Evolutionary conservation across 2,797 vertebrate species (phyloP), one percentile per base, ranked within the genome.

Genomic region (Esox lucius): DNA sequence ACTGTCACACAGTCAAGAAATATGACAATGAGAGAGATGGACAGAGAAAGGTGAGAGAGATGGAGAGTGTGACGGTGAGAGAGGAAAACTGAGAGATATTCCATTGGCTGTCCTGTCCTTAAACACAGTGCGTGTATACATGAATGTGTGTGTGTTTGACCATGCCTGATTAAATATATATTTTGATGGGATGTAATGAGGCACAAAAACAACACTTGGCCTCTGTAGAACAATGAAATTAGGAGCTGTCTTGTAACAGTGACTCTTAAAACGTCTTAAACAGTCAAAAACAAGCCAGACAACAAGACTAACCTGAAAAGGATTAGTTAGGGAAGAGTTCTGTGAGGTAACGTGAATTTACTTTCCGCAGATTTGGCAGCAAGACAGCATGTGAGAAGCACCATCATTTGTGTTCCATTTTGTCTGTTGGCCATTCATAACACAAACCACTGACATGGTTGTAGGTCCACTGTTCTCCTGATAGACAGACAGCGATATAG

Each of bases 1-100:
- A 87, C 77, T 73, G 76, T 80, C 88, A 79, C 84, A 88, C 88
- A 91, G 87, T 90, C 87, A 87, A 86, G 82, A 80, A 87, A 88
- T 87, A 90, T 83, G 87, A 91, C 87, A 83, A 87, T 76, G 80
- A 89, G 84, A 82, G 84, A 80, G 86, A 85, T 88, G 88, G 79
- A 82, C 80, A 81, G 81, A 82, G 84, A 79, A 53, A 91, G 89
- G 89, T 85, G 81, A 82, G 84, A 79, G 53, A 92, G 89, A 90
- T 85, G 85, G 88, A 91, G 87, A 83, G 87, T 74, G 82, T 89
- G 84, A 81, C 84, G 80, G 86, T 84, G 87, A 87, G 80, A 82
- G 80, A 80, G 82, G 81, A 84, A 78, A 78, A 86, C 86, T 19
- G 83, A 81, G 62, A 64, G 15, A 65, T 17, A 33, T 33, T 33